Evolutionary conservation across 2,888 invertebrate genomes (phyloP).

Genomic region (Athalia circularis): DNA sequence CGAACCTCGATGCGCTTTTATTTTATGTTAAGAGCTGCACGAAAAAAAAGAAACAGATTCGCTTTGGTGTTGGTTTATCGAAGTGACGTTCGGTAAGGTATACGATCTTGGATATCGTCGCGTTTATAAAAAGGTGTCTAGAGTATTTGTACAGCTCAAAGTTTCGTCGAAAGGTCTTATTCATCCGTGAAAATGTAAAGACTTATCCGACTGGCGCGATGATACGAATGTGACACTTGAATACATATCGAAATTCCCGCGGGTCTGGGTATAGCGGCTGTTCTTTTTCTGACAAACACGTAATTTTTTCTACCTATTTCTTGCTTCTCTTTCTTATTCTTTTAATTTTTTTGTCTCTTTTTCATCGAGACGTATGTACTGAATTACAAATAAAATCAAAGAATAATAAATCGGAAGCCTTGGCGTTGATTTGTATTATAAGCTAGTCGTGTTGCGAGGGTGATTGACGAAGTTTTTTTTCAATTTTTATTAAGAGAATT

Average conservation of each 20-base stretch:
- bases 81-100: neutral
- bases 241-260: neutral
- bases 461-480: neutral
- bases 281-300: neutral
- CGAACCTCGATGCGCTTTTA: neutral
- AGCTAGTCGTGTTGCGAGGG: conserved; percentile 3
- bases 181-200: neutral
- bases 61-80: neutral
- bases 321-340: neutral
- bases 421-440: conserved; percentile 30
- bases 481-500: conserved; percentile 24
- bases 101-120: no score
- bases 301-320: no score
- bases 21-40: no score
- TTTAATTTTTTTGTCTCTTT: conserved; percentile 37
- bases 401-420: neutral
- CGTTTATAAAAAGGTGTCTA: no score
- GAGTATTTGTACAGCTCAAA: no score
- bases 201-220: neutral
- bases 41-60: neutral
- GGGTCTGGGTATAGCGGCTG: neutral
- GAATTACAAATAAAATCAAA: neutral
- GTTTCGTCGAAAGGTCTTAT: neutral
- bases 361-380: conserved; percentile 44
- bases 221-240: neutral